Base-by-base conservation (phyloP, 2,797 vertebrate genomes). In the Epinephelus coioides region DNA sequence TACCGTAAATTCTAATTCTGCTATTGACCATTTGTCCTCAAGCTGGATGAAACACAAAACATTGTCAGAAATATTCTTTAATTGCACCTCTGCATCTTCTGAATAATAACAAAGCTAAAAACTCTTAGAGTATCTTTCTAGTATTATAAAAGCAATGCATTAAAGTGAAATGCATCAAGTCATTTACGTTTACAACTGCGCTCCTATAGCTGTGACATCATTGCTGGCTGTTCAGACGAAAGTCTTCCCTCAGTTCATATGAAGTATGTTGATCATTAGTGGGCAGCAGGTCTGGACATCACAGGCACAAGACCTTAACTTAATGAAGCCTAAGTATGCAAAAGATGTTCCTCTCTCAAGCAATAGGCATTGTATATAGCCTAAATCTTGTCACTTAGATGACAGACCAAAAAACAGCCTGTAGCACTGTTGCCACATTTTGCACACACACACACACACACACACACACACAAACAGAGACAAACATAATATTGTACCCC, bases 1-100 rank as follows among this genome's bases (percentile, higher is more conserved):
- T 43, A 21, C 66, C 51, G 69, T 61, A 68, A 82, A 88, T 85
- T 81, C 79, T 79, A 55, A 65, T 69, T 84, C 49, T 13, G 5
- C 63, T 63, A 46, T 56, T 40, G 71, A 72, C 40, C 34, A 51
- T 70, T 78, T 79, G 74, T 67, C 66, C 79, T 79, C 54, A 53
- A 78, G 81, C 66, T 67, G 46, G 38, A 55, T 74, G 56, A 76
- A 51, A 83, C 25, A 23, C 53, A 82, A 81, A 76, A 86, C 38
- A 80, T 40, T 34, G 23, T 69, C 18, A 53, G 61, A 69, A 81
- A 79, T 84, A 64, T 3, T 21, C 51, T 74, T 55, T 76, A 74
- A 83, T 79, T 79, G 75, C 57, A 75, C 43, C 63, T 64, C 38
- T 60, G 55, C 23, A 60, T 70, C 66, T 10, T 34, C 57, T 63